phyloP scores from a whole-genome alignment of 2,888 invertebrate genomes.

The Parnassius apollo region DNA sequence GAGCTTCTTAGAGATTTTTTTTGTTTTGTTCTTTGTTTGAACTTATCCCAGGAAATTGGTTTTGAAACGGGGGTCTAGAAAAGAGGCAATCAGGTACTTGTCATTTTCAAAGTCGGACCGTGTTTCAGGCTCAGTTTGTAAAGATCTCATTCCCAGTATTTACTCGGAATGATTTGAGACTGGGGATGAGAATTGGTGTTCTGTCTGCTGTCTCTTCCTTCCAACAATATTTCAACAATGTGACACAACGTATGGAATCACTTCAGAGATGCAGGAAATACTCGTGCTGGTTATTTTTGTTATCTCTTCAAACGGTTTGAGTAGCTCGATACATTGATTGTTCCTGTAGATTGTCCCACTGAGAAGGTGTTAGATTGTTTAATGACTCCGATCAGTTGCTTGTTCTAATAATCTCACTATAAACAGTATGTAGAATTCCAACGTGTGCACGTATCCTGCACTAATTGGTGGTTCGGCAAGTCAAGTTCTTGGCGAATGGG shows the following conservation, averaged over 20 bases:
- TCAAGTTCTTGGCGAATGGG: conserved; percentile 38
- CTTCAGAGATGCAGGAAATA: conserved; percentile 36
- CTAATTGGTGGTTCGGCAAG: conserved; percentile 38
- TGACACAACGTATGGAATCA: conserved; percentile 30
- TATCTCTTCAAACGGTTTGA: conserved; percentile 40
- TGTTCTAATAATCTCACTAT: conserved; percentile 35
- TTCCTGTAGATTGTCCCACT: conserved; percentile 36
- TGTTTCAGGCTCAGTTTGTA: conserved; percentile 31
- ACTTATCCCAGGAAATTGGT: conserved; percentile 24
- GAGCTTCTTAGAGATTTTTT: not conserved
- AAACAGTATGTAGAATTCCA: conserved; percentile 39
- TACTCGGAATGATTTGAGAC: no score
- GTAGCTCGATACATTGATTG: conserved; percentile 31
- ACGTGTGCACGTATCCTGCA: conserved; percentile 31
- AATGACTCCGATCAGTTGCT: conserved; percentile 31
- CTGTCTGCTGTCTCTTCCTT: conserved; percentile 27
- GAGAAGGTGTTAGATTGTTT: conserved; percentile 28
- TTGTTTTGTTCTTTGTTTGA: conserved; percentile 23
- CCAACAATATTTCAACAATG: conserved; percentile 29
- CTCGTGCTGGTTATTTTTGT: conserved; percentile 38
- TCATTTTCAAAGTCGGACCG: conserved; percentile 31
- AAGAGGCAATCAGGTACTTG: conserved; percentile 31
- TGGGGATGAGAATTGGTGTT: conserved; percentile 19
- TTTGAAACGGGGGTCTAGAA: conserved; percentile 30
- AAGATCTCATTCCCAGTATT: conserved; percentile 24